A percentile compares a stretch with the other conserved stretches of the same genome.
These are phyloP conservation scores for Virgularia gustaviana DNA, from an alignment of 92 coral and sea anemone species.

Conservation along the genomic window DNA sequence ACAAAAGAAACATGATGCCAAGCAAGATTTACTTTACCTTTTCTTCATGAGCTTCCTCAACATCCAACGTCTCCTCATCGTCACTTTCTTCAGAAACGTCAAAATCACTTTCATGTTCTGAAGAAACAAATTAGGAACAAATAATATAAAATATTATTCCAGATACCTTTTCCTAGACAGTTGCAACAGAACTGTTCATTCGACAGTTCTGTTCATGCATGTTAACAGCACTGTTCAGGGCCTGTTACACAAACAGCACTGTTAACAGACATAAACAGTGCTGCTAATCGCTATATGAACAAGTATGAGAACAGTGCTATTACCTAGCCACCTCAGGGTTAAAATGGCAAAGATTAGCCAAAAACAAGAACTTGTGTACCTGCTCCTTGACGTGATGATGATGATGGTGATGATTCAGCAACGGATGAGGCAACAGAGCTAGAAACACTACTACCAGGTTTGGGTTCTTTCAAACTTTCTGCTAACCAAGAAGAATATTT, in stretches of 20 bases:
- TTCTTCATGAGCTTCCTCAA: conserved; percentile 72
- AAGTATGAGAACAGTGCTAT: background rate
- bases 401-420: conserved; percentile 69
- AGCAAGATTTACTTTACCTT: conserved; percentile 38
- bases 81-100: conserved; percentile 73
- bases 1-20: background rate
- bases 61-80: conserved; percentile 85
- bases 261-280: too few relatives aligned
- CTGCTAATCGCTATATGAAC: too few relatives aligned
- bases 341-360: background rate
- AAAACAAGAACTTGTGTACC: conserved; percentile 31
- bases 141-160: too few relatives aligned
- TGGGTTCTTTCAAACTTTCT: conserved; percentile 76
- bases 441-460: conserved; percentile 56
- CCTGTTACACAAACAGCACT: too few relatives aligned
- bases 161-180: too few relatives aligned
- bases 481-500: conserved; percentile 99
- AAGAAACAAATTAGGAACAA: too few relatives aligned
- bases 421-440: conserved; percentile 73
- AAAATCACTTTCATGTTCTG: conserved; percentile 80
- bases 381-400: conserved; percentile 66
- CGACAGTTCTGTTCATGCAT: too few relatives aligned
- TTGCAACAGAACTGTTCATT: background rate
- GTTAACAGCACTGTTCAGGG: too few relatives aligned
- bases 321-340: background rate